Base-by-base conservation (phyloP, 2,888 invertebrate genomes). In the Sinhomidia bicolor region DNA sequence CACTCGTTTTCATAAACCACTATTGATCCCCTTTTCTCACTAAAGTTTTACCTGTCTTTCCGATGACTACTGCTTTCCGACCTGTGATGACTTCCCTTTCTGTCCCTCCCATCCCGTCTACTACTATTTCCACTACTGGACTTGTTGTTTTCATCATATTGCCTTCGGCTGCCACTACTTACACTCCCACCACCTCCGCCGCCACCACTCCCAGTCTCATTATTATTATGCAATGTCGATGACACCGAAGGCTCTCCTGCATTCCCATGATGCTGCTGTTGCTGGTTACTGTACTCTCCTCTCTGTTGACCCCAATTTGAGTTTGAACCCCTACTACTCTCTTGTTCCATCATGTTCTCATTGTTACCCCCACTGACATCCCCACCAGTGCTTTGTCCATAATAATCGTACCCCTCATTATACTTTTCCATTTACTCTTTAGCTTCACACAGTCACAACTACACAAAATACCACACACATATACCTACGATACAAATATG, bases 21-120 rank as follows among this genome's bases (percentile, higher is more conserved):
- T 6, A 54, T 17, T 14, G 1, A 54, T 54, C 2, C 17, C n/a
- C 17, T 17, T 41, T 6, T 17, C 23, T 9, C 10, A 10, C 7
- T 29, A 1, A 26, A 60, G n/a, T 9, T n/a, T n/a, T 78, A 87
- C 87, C 81, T 87, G 44, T 87, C 87, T 23, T 81, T 87, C 0
- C 81, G 65, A 20, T 54, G 86, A 86, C 86, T 80, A 68, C 80
- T 71, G 20, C 81, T 78, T 47, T 87, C 87, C 20, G 80, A 81
- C 23, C 87, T n/a, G 54, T 83, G 74, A 81, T 74, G 71, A 74
- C 81, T 87, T 60, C 20, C 68, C 29, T 76, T 51, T 26, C 74
- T 47, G 26, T 76, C 74, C 26, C 74, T 47, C 26, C 74, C 26
- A 10, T 76, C 74, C 51, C 74, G 6, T 29, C 74, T 51, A 47